phyloP scores from a whole-genome alignment of 1,140 invertebrate genomes.

The silkworm (Bombyx mori) region DNA sequence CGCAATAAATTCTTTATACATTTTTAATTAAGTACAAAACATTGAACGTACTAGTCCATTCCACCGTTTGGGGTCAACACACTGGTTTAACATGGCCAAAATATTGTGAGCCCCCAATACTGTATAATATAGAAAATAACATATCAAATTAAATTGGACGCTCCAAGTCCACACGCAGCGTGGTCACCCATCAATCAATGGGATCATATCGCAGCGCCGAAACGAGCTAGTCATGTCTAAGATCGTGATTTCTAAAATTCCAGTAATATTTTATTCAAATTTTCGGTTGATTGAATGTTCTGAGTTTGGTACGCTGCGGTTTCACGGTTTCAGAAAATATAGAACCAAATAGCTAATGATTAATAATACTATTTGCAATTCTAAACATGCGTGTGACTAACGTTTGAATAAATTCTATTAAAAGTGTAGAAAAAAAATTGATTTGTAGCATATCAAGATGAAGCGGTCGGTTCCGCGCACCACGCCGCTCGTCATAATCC shows the following conservation, averaged over 20 bases:
- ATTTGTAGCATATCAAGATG: slow-evolving; percentile 34
- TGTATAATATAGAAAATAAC: slow-evolving; percentile 8
- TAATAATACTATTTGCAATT: slow-evolving; percentile 38
- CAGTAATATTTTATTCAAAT: slow-evolving; percentile 68
- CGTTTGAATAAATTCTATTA: slow-evolving; percentile 8
- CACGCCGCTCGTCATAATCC: slow-evolving; percentile 51
- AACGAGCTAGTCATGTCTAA: slow-evolving; percentile 47
- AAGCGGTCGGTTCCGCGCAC: slow-evolving; percentile 26
- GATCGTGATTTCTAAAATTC: slow-evolving; percentile 65
- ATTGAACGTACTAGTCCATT: slow-evolving; percentile 38
- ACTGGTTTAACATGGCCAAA: slow-evolving; percentile 43
- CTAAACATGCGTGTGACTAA: slow-evolving; percentile 16
- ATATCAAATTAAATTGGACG: slow-evolving; percentile 10
- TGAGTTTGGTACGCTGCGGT: slow-evolving; percentile 34
- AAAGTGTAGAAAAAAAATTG: slow-evolving; percentile 23
- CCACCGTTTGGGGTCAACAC: slow-evolving; percentile 52
- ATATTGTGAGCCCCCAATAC: slow-evolving; percentile 20
- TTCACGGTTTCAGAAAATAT: slow-evolving; percentile 32
- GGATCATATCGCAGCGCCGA: slow-evolving; percentile 60
- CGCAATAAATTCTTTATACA: slow-evolving; percentile 51
- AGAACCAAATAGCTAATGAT: slow-evolving; percentile 19
- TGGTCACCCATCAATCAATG: slow-evolving; percentile 70
- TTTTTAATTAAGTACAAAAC: slow-evolving; percentile 65
- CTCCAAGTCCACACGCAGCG: slow-evolving; percentile 29
- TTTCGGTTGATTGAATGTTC: slow-evolving; percentile 63